A percentile compares a stretch with the other conserved stretches of the same genome.
These are phyloP conservation scores for Luffia ferchaultella DNA, from an alignment of 2,888 invertebrate species.

Conservation along the genomic window DNA sequence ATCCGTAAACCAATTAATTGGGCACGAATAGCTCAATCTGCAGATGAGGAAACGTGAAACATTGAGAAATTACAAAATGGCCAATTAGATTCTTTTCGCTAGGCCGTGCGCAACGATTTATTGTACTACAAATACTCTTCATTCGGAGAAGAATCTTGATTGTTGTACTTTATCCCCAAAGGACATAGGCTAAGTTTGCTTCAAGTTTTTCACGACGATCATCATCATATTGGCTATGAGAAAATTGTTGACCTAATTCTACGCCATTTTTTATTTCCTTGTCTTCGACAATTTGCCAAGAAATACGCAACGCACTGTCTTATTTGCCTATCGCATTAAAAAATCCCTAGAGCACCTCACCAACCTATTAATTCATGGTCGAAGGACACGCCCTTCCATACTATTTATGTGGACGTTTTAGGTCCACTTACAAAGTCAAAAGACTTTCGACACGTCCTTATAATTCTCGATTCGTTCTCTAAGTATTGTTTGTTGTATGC, in stretches of 20 bases:
- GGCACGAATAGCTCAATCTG: constrained; percentile 16
- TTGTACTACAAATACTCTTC: constrained; percentile 11
- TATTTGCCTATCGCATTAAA: constrained; percentile 13
- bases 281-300: constrained; percentile 10
- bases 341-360: constrained; percentile 10
- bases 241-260: constrained; percentile 14
- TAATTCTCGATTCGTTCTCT: constrained; percentile 17
- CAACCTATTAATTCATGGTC: constrained; percentile 16
- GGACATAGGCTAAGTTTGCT: constrained; percentile 19
- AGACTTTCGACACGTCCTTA: constrained; percentile 12
- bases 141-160: constrained; percentile 13
- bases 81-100: constrained; percentile 14
- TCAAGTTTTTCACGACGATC: constrained; percentile 20
- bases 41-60: constrained; percentile 16
- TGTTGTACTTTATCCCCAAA: constrained; percentile 19
- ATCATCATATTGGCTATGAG: constrained; percentile 14
- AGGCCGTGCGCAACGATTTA: constrained; percentile 10
- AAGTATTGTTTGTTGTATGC: constrained; percentile 18
- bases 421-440: constrained; percentile 15
- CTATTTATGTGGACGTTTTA: constrained; percentile 13
- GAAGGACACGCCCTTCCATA: constrained; percentile 15
- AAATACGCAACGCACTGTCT: constrained; percentile 17
- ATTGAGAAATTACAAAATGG: constrained; percentile 15
- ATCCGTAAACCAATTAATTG: constrained; percentile 12
- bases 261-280: constrained; percentile 19